A percentile compares a stretch with the other conserved stretches of the same genome.
These are phyloP conservation scores for Leptinotarsa tumamoca DNA, from an alignment of 2,888 invertebrate species.

Conservation along the genomic window DNA sequence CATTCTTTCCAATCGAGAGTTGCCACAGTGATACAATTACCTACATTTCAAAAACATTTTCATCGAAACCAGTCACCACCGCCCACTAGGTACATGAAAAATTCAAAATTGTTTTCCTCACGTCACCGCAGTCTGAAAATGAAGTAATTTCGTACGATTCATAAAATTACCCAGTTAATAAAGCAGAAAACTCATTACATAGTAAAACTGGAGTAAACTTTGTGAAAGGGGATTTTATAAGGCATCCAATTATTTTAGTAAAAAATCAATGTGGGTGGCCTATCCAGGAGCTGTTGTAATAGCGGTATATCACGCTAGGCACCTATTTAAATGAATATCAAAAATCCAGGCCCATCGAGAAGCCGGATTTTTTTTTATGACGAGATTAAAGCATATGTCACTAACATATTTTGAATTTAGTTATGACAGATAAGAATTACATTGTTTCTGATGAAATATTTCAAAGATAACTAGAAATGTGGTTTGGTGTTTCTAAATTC, in stretches of 20 bases:
- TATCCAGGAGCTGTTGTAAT: slow-evolving; percentile 12
- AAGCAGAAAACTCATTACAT: not conserved
- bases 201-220: slow-evolving; percentile 12
- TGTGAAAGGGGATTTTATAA: slow-evolving; percentile 5
- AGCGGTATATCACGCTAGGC: slow-evolving; percentile 9
- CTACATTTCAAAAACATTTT: slow-evolving; percentile 5
- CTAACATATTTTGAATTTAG: no score
- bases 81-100: not conserved
- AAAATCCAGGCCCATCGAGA: no score
- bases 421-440: no score
- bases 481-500: no score
- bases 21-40: not conserved
- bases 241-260: not conserved
- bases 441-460: no score
- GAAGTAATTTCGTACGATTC: not conserved
- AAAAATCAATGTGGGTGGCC: slow-evolving; percentile 22
- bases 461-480: no score
- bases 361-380: no score
- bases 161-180: slow-evolving; percentile 3
- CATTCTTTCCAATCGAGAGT: not conserved
- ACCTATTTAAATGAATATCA: not conserved
- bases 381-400: no score
- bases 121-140: not conserved
- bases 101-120: not conserved
- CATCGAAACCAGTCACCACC: not conserved